Evolutionary conservation across 1,140 invertebrate genomes (phyloP).

Genomic region (Plutomurus gul): DNA sequence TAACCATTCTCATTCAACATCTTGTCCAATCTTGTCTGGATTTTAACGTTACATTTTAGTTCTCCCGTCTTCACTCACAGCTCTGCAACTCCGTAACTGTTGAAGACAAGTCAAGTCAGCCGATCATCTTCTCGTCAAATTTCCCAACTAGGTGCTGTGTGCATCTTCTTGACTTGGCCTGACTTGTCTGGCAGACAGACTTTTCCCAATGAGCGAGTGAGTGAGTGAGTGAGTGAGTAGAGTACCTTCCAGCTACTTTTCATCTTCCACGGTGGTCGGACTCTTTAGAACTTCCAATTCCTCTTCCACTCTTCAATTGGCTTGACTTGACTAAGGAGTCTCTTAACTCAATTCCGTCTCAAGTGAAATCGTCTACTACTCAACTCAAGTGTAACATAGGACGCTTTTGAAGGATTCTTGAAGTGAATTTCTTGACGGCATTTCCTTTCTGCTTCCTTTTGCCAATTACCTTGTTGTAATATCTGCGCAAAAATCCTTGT

Average conservation of each 20-base stretch:
- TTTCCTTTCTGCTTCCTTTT: not conserved
- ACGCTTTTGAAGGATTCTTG: not conserved
- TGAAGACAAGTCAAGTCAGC: not conserved
- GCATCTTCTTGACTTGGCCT: not conserved
- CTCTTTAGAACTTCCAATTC: constrained; percentile 14
- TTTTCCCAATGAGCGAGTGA: not conserved
- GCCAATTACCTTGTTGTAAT: not conserved
- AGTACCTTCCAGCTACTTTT: constrained; percentile 13
- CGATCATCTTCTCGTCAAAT: not conserved
- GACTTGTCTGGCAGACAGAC: not conserved
- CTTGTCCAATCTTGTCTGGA: not conserved
- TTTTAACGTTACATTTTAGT: too few relatives aligned
- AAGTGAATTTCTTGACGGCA: not conserved
- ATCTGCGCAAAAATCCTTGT: not conserved
- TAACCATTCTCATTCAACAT: not conserved
- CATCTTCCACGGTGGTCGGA: constrained; percentile 5
- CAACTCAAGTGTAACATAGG: not conserved
- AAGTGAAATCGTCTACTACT: not conserved
- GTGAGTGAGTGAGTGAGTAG: not conserved
- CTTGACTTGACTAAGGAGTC: too few relatives aligned
- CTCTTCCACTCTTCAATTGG: not conserved
- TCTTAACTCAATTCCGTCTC: not conserved
- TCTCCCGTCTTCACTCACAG: not conserved
- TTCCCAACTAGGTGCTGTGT: constrained; percentile 7
- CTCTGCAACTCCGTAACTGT: too few relatives aligned